Evolutionary conservation across 2,113 vertebrate genomes (phyloP).

Genomic region (Scolopax mira): DNA sequence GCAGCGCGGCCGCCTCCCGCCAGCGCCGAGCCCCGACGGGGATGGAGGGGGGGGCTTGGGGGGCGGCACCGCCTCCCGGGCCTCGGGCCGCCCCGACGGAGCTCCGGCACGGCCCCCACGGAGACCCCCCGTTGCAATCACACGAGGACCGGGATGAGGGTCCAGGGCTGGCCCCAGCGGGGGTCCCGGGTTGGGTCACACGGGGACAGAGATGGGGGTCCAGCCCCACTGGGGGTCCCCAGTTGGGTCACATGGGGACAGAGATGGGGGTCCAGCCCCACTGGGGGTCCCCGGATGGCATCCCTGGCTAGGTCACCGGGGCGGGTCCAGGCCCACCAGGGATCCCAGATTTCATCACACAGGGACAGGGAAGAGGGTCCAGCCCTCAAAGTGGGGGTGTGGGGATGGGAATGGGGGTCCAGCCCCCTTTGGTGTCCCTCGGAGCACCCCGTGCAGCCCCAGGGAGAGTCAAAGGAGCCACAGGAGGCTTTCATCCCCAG

Average conservation of each 20-base stretch:
- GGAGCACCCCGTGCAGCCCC: neutral
- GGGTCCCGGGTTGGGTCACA: neutral
- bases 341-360: neutral
- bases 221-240: neutral
- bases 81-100: neutral
- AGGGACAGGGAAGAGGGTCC: neutral
- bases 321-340: accelerated
- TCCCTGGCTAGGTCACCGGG: too few species aligned
- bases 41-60: neutral
- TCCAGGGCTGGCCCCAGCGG: accelerated
- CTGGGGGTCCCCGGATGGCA: accelerated
- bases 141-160: neutral
- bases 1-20: neutral
- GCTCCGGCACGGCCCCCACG: neutral
- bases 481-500: neutral
- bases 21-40: neutral
- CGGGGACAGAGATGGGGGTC: neutral
- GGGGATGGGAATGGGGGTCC: neutral
- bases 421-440: neutral
- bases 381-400: neutral
- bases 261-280: neutral
- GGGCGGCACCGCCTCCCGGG: neutral
- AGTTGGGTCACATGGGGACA: accelerated
- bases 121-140: neutral
- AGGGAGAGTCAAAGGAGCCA: accelerated